These are phyloP conservation scores for Centropus unirufus DNA, from an alignment of 2,113 vertebrate species.

Conservation along the genomic window DNA sequence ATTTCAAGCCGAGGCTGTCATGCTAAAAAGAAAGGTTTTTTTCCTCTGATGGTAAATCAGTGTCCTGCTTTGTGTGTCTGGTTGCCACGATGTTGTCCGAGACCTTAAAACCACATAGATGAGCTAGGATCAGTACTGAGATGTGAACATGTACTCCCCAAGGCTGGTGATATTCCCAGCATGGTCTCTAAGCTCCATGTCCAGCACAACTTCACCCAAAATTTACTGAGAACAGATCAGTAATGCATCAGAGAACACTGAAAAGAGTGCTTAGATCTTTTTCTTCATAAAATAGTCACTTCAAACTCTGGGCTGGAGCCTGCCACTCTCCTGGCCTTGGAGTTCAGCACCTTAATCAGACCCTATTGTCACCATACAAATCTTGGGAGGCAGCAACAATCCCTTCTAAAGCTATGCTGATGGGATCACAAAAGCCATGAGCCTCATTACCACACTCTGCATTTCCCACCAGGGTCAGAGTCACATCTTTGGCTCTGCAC, in stretches of 20 bases:
- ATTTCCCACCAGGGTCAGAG: neutral
- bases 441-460: neutral
- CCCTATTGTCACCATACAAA: fast-evolving
- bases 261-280: neutral
- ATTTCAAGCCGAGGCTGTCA: neutral
- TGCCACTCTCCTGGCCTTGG: neutral
- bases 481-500: neutral
- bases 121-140: neutral
- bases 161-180: neutral
- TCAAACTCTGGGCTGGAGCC: neutral
- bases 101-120: neutral
- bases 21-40: neutral
- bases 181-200: neutral
- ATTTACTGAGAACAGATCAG: neutral
- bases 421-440: neutral
- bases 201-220: neutral
- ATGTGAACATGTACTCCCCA: neutral
- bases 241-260: neutral
- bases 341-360: neutral
- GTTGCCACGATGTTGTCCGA: neutral
- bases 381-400: neutral
- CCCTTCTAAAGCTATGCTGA: neutral
- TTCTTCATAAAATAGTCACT: neutral
- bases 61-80: neutral
- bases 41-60: neutral